Conservation (phyloP, 1,140 invertebrate genomes). For the Drosophila biarmipes region DNA sequence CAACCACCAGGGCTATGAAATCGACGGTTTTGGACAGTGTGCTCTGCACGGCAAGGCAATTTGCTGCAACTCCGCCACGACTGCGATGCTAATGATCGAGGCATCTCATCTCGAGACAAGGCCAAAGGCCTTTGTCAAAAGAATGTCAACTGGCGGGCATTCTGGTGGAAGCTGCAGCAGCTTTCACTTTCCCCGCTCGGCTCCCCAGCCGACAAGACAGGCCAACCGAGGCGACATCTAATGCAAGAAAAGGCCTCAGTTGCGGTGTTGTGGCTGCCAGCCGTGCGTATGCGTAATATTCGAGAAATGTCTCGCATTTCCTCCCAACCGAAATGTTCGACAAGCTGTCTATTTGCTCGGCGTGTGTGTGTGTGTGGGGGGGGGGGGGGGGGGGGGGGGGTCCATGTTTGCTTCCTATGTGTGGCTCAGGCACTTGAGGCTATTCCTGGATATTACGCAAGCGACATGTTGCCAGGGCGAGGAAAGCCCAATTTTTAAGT, state of each 20-base stretch:
- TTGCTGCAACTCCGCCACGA: conserved; percentile 8
- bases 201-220: conserved; percentile 6
- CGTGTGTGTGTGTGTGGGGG: not conserved
- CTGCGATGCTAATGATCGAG: conserved; percentile 32
- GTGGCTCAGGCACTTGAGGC: conserved; percentile 26
- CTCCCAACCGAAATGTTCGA: conserved; percentile 31
- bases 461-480: conserved; percentile 24
- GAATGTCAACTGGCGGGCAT: conserved; percentile 26
- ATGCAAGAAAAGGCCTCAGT: conserved; percentile 27
- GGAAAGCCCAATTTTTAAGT: conserved; percentile 14
- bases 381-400: conserved; percentile 1
- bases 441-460: conserved; percentile 33
- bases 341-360: conserved; percentile 17
- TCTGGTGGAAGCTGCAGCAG: not conserved
- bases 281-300: conserved; percentile 73
- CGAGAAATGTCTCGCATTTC: conserved; percentile 27
- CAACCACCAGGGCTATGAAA: not conserved
- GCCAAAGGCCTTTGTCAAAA: conserved; percentile 21
- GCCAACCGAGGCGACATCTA: conserved; percentile 9
- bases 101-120: conserved; percentile 14
- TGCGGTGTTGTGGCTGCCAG: conserved; percentile 50
- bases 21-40: not conserved
- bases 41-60: not conserved
- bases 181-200: conserved; percentile 21
- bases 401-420: conserved; percentile 40